Evolutionary conservation across 2,888 invertebrate species (phyloP).

Genomic region (Agrotis exclamationis): DNA sequence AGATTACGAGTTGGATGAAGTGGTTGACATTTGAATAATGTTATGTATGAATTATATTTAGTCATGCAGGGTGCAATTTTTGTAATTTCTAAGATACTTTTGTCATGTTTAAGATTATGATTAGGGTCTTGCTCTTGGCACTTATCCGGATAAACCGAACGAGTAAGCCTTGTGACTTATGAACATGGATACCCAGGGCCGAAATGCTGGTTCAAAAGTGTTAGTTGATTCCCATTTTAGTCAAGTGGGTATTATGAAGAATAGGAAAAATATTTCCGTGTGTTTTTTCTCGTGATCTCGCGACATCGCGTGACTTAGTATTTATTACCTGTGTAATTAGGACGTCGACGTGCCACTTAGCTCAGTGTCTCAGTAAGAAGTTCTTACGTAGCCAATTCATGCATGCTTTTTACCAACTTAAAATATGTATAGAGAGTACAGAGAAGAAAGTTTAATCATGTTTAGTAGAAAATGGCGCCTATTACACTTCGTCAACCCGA

Average conservation of each 20-base stretch:
- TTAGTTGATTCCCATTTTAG: constrained; percentile 7
- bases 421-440: constrained; percentile 50
- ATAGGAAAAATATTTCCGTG: constrained; percentile 38
- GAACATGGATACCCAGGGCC: not conserved
- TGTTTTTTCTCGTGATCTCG: constrained; percentile 46
- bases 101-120: constrained; percentile 4
- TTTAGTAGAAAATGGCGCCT: constrained; percentile 34
- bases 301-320: constrained; percentile 64
- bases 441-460: constrained; percentile 32
- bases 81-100: not conserved
- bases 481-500: constrained; percentile 38
- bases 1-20: constrained; percentile 31
- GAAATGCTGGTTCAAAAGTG: not conserved
- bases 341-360: constrained; percentile 45
- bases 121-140: constrained; percentile 16
- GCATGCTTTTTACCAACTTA: constrained; percentile 31
- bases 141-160: not conserved
- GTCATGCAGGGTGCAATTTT: not conserved
- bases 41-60: constrained; percentile 32
- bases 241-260: constrained; percentile 7
- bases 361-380: constrained; percentile 45
- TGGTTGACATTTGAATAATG: constrained; percentile 37
- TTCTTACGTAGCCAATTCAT: constrained; percentile 45
- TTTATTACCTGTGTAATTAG: constrained; percentile 56
- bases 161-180: not conserved